Percentiles rank a stretch among this genome's conserved stretches.
These are phyloP conservation scores for Gallinago undulata DNA, from an alignment of 2,113 vertebrate genomes.

Conservation along the genomic window DNA sequence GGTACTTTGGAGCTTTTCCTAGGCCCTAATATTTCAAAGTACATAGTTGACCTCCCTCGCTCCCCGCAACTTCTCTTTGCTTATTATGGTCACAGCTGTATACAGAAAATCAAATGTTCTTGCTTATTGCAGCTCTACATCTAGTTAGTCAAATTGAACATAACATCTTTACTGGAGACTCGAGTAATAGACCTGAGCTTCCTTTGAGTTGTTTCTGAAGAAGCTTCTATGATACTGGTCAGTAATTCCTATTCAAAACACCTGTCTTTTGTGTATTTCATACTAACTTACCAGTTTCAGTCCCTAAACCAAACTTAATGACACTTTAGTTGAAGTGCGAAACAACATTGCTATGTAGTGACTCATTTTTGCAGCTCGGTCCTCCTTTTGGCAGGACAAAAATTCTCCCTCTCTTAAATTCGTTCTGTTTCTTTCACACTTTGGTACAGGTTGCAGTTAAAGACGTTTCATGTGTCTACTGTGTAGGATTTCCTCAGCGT, in stretches of 20 bases:
- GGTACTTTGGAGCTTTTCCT: background rate
- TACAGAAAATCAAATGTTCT: background rate
- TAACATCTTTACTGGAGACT: background rate
- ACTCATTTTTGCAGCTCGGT: conserved; percentile 8
- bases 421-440: conserved; percentile 24
- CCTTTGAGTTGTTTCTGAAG: background rate
- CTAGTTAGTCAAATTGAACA: background rate
- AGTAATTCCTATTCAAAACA: background rate
- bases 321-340: background rate
- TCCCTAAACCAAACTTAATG: background rate
- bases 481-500: conserved; percentile 39
- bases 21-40: background rate
- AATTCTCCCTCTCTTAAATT: background rate
- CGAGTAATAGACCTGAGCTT: background rate
- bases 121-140: background rate
- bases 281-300: background rate
- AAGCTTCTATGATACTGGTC: background rate
- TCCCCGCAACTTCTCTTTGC: background rate
- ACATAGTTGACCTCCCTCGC: background rate
- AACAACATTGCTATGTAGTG: background rate
- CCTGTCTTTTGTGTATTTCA: background rate
- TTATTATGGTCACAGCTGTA: background rate
- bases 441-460: conserved; percentile 37
- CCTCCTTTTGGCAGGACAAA: background rate
- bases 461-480: conserved; percentile 39